phyloP scores from a whole-genome alignment of 1,140 invertebrate species.

The Halictus rubicundus region DNA sequence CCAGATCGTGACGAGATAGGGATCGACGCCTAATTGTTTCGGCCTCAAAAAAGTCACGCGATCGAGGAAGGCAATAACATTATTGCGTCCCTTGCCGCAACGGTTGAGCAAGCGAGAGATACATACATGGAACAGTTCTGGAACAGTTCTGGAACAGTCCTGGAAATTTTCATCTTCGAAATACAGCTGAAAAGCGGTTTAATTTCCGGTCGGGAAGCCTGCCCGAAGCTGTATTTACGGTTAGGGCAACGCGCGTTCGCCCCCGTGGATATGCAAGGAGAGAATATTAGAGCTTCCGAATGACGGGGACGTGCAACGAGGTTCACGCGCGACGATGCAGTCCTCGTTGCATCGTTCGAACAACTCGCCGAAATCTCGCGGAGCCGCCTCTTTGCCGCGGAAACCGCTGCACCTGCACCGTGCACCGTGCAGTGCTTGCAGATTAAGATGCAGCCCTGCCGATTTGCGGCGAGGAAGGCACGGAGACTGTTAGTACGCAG shows the following conservation, averaged over 20 bases:
- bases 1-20: neutral
- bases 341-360: neutral
- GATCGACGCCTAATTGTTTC: neutral
- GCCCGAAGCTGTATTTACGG: slow-evolving; percentile 7
- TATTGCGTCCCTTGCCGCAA: neutral
- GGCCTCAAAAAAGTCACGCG: slow-evolving; percentile 7
- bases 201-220: neutral
- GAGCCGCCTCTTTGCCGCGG: too few species aligned
- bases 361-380: neutral
- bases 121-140: neutral
- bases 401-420: too few species aligned
- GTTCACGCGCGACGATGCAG: slow-evolving; percentile 19
- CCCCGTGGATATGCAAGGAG: neutral
- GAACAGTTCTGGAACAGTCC: neutral
- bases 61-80: neutral
- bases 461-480: too few species aligned
- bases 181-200: neutral
- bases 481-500: too few species aligned
- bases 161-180: neutral
- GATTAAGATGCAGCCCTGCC: too few species aligned
- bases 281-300: slow-evolving; percentile 13
- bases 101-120: too few species aligned
- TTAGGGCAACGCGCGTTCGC: slow-evolving; percentile 8
- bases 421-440: too few species aligned
- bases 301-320: slow-evolving; percentile 21